Base-by-base conservation (phyloP, 2,113 vertebrate genomes). In the Motacilla tschutschensis region DNA sequence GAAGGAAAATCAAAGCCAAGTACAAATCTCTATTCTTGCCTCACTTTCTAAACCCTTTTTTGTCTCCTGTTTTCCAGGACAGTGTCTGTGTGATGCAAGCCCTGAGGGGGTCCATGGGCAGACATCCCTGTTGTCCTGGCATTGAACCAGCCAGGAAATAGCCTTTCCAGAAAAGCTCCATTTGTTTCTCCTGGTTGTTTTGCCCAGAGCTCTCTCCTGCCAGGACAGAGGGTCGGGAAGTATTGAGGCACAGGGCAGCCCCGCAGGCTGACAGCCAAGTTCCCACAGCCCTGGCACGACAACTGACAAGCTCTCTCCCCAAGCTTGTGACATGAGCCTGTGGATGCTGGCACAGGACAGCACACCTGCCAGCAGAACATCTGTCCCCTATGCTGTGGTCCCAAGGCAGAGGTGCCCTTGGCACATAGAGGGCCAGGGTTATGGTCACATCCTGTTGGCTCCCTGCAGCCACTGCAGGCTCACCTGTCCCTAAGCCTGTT, bases 321-420 rank as follows among this genome's bases (percentile, higher is more conserved):
- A 31, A 0, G 29, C 24, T 64, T 1, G 0, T 36, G 36, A 31
- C 31, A 21, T 0, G 3, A 78, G 66, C 17, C 53, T 46, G 38
- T 4, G 24, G 43, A 44, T 64, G 58, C 22, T 58, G 44, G 38
- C 36, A 33, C 8, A 1, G 25, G 64, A 60, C 38, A 47, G 0
- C 0, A 8, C 13, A 31, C 19, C 22, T 2, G 2, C 36, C 14
- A 33, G 50, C 43, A 57, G 28, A 51, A 19, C n/a, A 48, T 6
- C 53, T 18, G 54, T n/a, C 21, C 55, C 53, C 25, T 1, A 0
- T 0, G 0, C n/a, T 5, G 3, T 14, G 50, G 33, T 19, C 31
- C 26, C 31, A n/a, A 17, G 17, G 8, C n/a, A 33, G 70, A 59
- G 29, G 29, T 33, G 28, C 21, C 43, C 26, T n/a, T 17, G n/a